Conservation (phyloP, 2,797 vertebrate species). For the Neostethus bicornis region DNA sequence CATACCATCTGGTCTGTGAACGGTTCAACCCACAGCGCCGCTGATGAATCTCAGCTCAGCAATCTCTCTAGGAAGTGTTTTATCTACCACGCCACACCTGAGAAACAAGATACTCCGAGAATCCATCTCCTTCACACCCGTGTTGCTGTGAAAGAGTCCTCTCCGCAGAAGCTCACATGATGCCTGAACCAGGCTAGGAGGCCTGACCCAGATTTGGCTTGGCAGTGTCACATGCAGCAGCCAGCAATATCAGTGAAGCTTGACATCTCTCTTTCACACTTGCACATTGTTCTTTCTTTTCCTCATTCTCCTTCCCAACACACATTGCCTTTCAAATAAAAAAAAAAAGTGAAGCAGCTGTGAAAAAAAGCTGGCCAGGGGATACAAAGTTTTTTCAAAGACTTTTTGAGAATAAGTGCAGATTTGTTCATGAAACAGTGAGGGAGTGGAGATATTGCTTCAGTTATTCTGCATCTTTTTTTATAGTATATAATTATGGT, state of each 20-base stretch:
- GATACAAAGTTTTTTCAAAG: constrained; percentile 46
- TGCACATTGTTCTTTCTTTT: constrained; percentile 23
- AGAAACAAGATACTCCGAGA: constrained; percentile 49
- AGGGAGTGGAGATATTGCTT: constrained; percentile 39
- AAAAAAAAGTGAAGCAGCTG: constrained; percentile 15
- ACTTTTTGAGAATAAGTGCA: constrained; percentile 48
- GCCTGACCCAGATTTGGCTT: constrained; percentile 72
- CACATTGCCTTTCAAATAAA: neutral
- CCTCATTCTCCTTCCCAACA: constrained; percentile 1
- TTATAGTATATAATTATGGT: constrained; percentile 61
- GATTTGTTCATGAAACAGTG: constrained; percentile 29
- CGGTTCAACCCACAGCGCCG: constrained; percentile 55
- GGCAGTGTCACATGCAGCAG: constrained; percentile 43
- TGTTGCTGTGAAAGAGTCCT: constrained; percentile 44
- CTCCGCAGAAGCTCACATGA: constrained; percentile 41
- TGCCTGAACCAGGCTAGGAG: constrained; percentile 50
- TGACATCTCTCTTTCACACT: constrained; percentile 26
- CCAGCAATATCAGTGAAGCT: constrained; percentile 44
- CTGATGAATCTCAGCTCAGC: constrained; percentile 59
- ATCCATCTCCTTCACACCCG: constrained; percentile 50
- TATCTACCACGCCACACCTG: constrained; percentile 66
- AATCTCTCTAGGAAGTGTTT: constrained; percentile 48
- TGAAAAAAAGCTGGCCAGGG: constrained; percentile 46
- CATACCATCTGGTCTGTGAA: constrained; percentile 55
- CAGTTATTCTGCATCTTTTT: constrained; percentile 45